Base-by-base conservation (phyloP, 2,113 vertebrate genomes). In the Agapornis roseicollis region DNA sequence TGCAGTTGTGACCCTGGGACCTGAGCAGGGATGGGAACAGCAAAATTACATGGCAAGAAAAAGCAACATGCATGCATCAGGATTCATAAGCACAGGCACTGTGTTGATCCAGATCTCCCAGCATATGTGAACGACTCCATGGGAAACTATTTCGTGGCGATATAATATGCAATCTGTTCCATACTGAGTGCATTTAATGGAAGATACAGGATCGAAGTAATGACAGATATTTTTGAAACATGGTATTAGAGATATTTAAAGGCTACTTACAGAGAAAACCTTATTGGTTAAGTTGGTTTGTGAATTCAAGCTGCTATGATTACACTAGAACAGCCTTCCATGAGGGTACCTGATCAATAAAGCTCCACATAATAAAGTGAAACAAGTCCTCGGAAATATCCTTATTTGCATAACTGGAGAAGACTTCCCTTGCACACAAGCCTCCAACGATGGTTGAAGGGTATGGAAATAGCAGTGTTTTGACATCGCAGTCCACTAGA, bases 401-500 rank as follows among this genome's bases (percentile, higher is more conserved):
- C 56, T 58, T 3, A 39, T 56, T 39, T 58, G 35, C 7, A 4
- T 17, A 29, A 29, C 39, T 81, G 50, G 11, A 80, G 72, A 60
- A 79, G 25, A 0, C 23, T 71, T 80, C 9, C 68, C 68, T 44
- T 37, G 16, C 19, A 65, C 50, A 37, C 35, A 41, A 76, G 31
- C 4, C 29, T 70, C 55, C 58, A 11, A 60, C 72, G 82, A 14
- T 35, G 55, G 37, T 15, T 42, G 53, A 77, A 37, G 39, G 42
- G 49, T 22, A 39, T 3, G 27, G 76, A 39, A 88, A 24, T 2
- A 28, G 6, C 19, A 2, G 31, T 7, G 80, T 49, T 86, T 17
- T 12, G 79, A 18, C 52, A 69, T 4, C 55, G 68, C 2, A 33
- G 79, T 25, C 96, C 96, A 95, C 93, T 93, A 96, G 93, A 93